These are phyloP conservation scores for Musca domestica DNA, from an alignment of 1,140 invertebrate species.

Conservation along the genomic window DNA sequence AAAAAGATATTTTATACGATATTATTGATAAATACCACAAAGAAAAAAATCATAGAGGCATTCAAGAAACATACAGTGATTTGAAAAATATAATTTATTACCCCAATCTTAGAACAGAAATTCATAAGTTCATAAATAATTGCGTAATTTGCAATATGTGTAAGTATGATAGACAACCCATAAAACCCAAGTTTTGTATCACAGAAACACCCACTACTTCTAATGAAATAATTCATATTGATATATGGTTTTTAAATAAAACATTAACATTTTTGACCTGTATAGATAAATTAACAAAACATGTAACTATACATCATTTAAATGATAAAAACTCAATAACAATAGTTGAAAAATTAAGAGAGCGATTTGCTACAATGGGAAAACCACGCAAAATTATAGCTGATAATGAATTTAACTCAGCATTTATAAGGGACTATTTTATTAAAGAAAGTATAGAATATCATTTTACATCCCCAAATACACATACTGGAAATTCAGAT, in stretches of 20 bases:
- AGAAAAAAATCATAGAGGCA: constrained; percentile 1
- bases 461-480: not conserved
- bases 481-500: constrained; percentile 11
- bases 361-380: no score
- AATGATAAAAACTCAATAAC: not conserved
- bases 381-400: constrained; percentile 3
- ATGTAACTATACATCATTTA: not conserved
- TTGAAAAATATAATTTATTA: not conserved
- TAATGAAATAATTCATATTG: no score
- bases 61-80: not conserved
- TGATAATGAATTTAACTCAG: constrained; percentile 19
- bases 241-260: no score
- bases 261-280: no score
- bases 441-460: not conserved
- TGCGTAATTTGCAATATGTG: constrained; percentile 4
- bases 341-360: no score
- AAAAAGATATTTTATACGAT: not conserved
- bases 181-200: no score
- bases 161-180: no score
- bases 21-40: constrained; percentile 14
- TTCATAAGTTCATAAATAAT: constrained; percentile 13
- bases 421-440: not conserved
- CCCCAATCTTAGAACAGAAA: not conserved
- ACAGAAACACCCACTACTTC: no score
- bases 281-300: no score